Base-by-base conservation (phyloP, 1,140 invertebrate genomes). In the Acromyrmex charruanus region DNA sequence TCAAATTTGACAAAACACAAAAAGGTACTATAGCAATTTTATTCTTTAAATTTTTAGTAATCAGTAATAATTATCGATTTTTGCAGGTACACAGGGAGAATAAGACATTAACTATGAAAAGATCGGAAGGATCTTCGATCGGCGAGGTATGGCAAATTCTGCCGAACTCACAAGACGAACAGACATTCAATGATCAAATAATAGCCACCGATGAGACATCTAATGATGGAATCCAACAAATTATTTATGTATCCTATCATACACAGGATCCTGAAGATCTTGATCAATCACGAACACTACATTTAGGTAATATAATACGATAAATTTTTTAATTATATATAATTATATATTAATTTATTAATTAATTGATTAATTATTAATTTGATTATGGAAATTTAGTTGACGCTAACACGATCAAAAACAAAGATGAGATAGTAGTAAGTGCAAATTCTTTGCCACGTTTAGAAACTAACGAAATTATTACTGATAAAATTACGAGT, bases 1-100 rank as follows among this genome's bases (percentile, higher is more conserved):
- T 97, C 96, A 12, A 97, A 97, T 94, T 93, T 97, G 44, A 96
- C 95, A 1, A 97, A 97, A 93, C 97, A 97, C 92, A 96, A 96
- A 93, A 97, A 96, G 91, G 96, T 96, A 93, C 21, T 53, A 10
- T n/a, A 74, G 1, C 3, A 6, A 87, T 72, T 68, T 72, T 58
- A 69, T 25, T 51, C 25, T 49, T 81, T 58, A 25, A 55, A 53
- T 39, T 77, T 28, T 82, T 71, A 39, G 1, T 35, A 63, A 35
- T 68, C 39, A 31, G 12, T 31, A 79, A 80, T 89, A 58, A 77
- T 35, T 77, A 86, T 65, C 58, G 28, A 89, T 65, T 44, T 77
- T 16, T 63, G 7, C 21, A 94, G 92, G 92, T 94, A 6, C 94
- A 95, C 49, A 93, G 91, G 53, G 94, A 94, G 85, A 92, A 92